Conservation (phyloP, 2,888 invertebrate genomes). For the Metacarcinus magister region DNA sequence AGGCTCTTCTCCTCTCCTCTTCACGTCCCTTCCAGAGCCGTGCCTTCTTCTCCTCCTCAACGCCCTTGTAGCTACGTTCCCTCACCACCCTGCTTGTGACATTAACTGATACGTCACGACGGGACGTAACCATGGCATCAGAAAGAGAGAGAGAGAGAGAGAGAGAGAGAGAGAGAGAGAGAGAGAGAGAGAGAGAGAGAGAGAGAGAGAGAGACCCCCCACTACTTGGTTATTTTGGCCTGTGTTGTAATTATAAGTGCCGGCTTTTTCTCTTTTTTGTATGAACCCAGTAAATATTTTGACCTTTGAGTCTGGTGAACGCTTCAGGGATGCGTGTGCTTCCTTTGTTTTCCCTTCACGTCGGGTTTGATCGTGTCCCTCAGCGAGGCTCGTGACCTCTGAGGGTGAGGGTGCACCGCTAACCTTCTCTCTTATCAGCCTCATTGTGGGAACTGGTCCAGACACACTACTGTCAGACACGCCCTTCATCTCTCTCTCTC, state of each 20-base stretch:
- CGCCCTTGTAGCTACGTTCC: not conserved
- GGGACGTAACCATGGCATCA: no score
- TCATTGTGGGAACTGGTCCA: not conserved
- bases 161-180: no score
- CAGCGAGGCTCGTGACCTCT: not conserved
- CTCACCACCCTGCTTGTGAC: not conserved
- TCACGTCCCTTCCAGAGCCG: not conserved
- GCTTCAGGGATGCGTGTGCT: no score
- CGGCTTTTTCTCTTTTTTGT: no score
- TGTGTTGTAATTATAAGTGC: no score
- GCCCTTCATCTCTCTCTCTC: not conserved
- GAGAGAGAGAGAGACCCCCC: no score
- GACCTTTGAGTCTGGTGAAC: no score
- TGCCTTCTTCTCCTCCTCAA: not conserved
- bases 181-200: no score
- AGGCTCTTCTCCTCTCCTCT: not conserved
- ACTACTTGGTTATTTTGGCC: no score
- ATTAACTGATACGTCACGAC: no score
- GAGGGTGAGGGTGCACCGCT: not conserved
- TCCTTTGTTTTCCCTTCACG: not conserved
- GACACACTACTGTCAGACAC: constrained; percentile 4
- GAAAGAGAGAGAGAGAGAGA: no score
- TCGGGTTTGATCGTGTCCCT: not conserved
- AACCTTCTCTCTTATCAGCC: not conserved
- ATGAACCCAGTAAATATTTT: no score